Conservation (phyloP, 1,140 invertebrate genomes). For the Aricia agestis region DNA sequence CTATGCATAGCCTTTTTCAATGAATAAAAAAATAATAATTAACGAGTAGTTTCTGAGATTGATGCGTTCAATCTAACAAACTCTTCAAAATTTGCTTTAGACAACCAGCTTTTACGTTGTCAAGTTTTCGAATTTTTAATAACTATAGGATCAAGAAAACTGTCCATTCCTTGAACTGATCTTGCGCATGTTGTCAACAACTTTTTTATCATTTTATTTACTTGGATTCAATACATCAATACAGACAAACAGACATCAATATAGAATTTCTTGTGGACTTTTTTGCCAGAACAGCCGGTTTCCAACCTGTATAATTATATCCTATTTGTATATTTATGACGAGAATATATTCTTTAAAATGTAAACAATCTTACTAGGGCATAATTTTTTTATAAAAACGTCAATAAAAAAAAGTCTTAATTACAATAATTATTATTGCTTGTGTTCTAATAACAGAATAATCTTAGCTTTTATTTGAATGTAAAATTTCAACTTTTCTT, state of each 20-base stretch:
- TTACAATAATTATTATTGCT: too few species aligned
- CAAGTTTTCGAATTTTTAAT: too few species aligned
- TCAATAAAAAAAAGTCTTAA: neutral
- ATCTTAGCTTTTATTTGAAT: too few species aligned
- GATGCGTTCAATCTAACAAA: too few species aligned
- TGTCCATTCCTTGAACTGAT: neutral
- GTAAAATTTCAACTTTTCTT: too few species aligned
- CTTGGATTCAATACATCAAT: neutral
- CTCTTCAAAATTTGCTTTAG: too few species aligned
- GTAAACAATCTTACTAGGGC: neutral
- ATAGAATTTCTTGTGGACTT: neutral
- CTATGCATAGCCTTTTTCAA: too few species aligned
- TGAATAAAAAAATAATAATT: too few species aligned
- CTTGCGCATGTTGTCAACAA: neutral
- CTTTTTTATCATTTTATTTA: neutral
- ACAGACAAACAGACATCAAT: neutral
- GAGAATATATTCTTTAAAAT: neutral
- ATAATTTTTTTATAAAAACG: neutral
- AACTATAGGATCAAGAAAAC: neutral
- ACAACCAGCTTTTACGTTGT: too few species aligned
- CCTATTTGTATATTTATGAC: neutral
- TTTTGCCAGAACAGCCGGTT: neutral
- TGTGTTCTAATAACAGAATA: too few species aligned
- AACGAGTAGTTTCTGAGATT: too few species aligned
- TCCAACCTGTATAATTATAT: neutral